These are phyloP conservation scores for Dynastes tityus DNA, from an alignment of 2,888 invertebrate genomes.

Conservation along the genomic window DNA sequence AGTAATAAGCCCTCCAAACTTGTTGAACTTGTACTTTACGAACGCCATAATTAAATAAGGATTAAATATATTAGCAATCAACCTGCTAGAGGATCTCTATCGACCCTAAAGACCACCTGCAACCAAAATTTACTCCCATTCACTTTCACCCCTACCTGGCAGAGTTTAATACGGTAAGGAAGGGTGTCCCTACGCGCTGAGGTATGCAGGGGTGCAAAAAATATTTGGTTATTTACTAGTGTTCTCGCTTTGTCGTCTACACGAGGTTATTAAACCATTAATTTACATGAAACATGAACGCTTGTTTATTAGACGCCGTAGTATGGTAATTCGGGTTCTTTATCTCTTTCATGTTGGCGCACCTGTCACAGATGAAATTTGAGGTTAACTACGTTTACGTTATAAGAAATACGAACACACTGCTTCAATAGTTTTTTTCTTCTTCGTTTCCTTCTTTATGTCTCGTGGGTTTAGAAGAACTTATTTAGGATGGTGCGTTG, in stretches of 20 bases:
- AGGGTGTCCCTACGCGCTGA: background rate
- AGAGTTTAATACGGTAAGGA: background rate
- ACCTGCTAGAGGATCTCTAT: conserved; percentile 48
- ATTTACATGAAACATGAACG: conserved; percentile 47
- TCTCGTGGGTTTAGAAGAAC: background rate
- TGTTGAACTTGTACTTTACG: background rate
- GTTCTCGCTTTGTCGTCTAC: conserved; percentile 34
- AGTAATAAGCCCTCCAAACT: no score
- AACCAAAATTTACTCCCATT: conserved; percentile 50
- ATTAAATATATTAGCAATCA: conserved; percentile 53
- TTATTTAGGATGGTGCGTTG: background rate
- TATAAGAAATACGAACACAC: conserved; percentile 7
- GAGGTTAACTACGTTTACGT: conserved; percentile 31
- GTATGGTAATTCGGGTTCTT: conserved; percentile 42
- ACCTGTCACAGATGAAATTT: conserved; percentile 45
- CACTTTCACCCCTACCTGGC: conserved; percentile 26
- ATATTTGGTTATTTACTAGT: conserved; percentile 44
- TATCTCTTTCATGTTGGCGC: conserved; percentile 35
- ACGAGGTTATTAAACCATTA: conserved; percentile 51
- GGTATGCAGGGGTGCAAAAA: conserved; percentile 33
- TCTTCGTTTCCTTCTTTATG: conserved; percentile 5
- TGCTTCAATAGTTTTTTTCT: background rate
- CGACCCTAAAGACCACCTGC: conserved; percentile 52
- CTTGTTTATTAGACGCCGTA: conserved; percentile 47
- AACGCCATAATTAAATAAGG: conserved; percentile 53